A percentile compares a stretch with the other conserved stretches of the same genome.
These are phyloP conservation scores for Crematogaster levior DNA, from an alignment of 2,888 invertebrate genomes.

Conservation along the genomic window DNA sequence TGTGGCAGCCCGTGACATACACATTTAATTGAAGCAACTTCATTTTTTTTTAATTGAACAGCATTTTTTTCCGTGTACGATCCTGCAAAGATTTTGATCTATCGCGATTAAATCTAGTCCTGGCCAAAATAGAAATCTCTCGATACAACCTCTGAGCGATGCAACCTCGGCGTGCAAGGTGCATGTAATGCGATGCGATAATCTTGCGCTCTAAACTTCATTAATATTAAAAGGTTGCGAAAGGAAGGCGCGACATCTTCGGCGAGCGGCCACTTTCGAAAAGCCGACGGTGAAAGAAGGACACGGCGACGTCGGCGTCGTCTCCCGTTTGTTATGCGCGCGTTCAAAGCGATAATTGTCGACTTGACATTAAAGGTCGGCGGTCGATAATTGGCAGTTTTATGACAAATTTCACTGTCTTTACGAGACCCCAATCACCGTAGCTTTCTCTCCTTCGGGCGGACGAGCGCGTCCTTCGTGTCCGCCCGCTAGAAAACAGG, in stretches of 20 bases:
- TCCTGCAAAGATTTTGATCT: neutral
- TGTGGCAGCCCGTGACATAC: too few species aligned
- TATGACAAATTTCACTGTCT: slow-evolving; percentile 60
- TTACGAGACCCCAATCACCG: slow-evolving; percentile 43
- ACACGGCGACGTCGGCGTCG: neutral
- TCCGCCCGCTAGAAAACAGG: slow-evolving; percentile 41
- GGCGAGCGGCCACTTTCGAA: slow-evolving; percentile 38
- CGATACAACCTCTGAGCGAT: slow-evolving; percentile 35
- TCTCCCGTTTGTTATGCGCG: slow-evolving; percentile 37
- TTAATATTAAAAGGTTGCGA: slow-evolving; percentile 47
- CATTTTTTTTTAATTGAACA: too few species aligned
- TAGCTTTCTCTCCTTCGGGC: slow-evolving; percentile 54
- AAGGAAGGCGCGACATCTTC: slow-evolving; percentile 16
- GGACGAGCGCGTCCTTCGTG: slow-evolving; percentile 39
- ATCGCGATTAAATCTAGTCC: slow-evolving; percentile 6
- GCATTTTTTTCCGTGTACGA: too few species aligned
- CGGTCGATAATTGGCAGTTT: slow-evolving; percentile 48
- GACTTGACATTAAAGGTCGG: slow-evolving; percentile 31
- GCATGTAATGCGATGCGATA: slow-evolving; percentile 44
- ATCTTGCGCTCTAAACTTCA: slow-evolving; percentile 20
- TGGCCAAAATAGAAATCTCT: slow-evolving; percentile 25
- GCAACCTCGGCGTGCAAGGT: slow-evolving; percentile 16
- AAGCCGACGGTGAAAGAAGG: slow-evolving; percentile 31
- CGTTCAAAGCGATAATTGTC: slow-evolving; percentile 43
- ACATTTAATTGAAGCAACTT: too few species aligned